These are phyloP conservation scores for Lagorchestes hirsutus DNA, from an alignment of 2,797 vertebrate species.

Conservation along the genomic window DNA sequence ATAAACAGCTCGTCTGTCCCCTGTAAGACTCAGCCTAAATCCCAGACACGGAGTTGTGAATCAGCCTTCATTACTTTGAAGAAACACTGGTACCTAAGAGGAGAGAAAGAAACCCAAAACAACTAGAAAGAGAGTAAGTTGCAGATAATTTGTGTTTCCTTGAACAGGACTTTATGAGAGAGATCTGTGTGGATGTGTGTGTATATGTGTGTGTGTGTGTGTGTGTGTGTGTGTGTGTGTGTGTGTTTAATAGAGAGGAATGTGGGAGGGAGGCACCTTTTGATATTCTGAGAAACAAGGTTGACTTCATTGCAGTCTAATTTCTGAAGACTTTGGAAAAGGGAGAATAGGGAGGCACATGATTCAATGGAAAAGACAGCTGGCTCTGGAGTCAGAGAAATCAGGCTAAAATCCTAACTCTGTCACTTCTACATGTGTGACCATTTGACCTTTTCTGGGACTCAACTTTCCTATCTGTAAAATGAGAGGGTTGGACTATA, in stretches of 20 bases:
- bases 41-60: constrained; percentile 41
- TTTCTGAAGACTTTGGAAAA: background rate
- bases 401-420: background rate
- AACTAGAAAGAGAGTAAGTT: constrained; percentile 75
- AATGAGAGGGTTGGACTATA: background rate
- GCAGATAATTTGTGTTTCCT: constrained; percentile 23
- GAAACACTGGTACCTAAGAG: background rate
- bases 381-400: background rate
- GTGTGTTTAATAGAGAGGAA: background rate
- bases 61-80: background rate
- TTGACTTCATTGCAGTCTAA: background rate
- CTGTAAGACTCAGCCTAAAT: background rate
- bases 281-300: background rate
- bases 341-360: background rate
- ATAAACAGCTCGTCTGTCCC: constrained; percentile 67
- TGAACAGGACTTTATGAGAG: background rate
- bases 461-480: background rate
- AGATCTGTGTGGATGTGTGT: background rate
- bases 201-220: background rate
- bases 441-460: background rate
- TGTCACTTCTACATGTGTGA: background rate
- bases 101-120: constrained; percentile 51
- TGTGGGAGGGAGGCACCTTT: no score
- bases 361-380: background rate
- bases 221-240: background rate